phyloP scores from a whole-genome alignment of 1,140 invertebrate species.

The Drosophila azteca region DNA sequence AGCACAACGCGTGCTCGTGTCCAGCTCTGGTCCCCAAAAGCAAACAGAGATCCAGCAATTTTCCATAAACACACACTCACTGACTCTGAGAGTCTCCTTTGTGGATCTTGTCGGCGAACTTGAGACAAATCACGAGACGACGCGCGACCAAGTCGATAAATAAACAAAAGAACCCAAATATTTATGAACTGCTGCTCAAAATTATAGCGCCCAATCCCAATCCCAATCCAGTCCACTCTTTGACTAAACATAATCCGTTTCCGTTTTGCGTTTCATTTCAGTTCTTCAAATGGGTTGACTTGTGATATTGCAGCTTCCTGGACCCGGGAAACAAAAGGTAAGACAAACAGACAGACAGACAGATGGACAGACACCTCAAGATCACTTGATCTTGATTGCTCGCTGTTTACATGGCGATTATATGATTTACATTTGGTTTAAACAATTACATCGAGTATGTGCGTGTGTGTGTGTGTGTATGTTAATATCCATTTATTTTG shows the following conservation, averaged over 20 bases:
- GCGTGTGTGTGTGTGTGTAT: no score
- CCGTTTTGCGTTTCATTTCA: slow-evolving; percentile 48
- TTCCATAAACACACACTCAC: no score
- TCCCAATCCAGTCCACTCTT: no score
- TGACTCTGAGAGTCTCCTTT: not conserved
- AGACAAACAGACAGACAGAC: slow-evolving; percentile 22
- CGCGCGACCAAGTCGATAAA: slow-evolving; percentile 23
- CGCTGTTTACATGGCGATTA: not conserved
- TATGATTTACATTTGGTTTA: slow-evolving; percentile 2
- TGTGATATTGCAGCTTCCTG: slow-evolving; percentile 81
- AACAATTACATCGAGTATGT: slow-evolving; percentile 2
- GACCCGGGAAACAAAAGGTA: slow-evolving; percentile 83
- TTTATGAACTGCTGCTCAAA: no score
- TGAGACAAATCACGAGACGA: slow-evolving; percentile 40
- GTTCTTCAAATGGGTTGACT: slow-evolving; percentile 84
- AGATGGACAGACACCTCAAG: slow-evolving; percentile 21
- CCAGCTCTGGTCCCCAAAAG: slow-evolving; percentile 13
- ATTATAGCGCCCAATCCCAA: no score
- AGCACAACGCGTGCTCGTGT: slow-evolving; percentile 35
- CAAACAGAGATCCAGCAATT: slow-evolving; percentile 17
- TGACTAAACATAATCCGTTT: not conserved
- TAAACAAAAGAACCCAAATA: slow-evolving; percentile 32
- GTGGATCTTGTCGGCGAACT: slow-evolving; percentile 9
- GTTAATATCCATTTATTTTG: no score
- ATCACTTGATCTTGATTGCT: not conserved